Evolutionary conservation across 1,140 invertebrate species (phyloP), one percentile per base, ranked within the genome.

Genomic region (Lepeophtheirus salmonis): DNA sequence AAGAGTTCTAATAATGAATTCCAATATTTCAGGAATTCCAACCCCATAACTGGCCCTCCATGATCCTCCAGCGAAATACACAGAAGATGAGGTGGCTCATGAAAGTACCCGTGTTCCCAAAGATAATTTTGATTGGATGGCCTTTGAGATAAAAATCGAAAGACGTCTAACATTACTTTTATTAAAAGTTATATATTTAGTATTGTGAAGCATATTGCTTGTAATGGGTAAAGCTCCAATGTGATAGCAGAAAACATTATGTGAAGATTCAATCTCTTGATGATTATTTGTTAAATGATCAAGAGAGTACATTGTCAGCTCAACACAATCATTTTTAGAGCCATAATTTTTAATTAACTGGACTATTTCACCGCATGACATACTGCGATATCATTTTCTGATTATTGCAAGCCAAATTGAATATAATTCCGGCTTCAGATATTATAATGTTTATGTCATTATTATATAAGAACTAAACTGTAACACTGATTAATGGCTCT

Each of bases 321-420:
- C 92, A 13, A 90, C 96, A 65, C 97, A 97, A 73, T 97, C 94
- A 71, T 97, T 94, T 54, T 90, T 80, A 71, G 96, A 90, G 20
- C 89, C 88, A 52, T 90, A 91, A 69, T 84, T 88, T 55, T 90
- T 81, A 64, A 97, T 89, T 0, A 90, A 94, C 59, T 86, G 81
- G 2, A 97, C 89, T 3, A 98, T 75, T 1, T 90, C 90, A 67
- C 89, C 14, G 90, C 83, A 75, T 96, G 86, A 71, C 83, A 86
- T n/a, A 90, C 85, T 3, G 78, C 80, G 2, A 62, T 84, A 76
- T 98, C 97, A 72, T 97, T 98, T 22, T 80, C 70, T 95, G 89
- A 75, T 98, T 98, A 73, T 98, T 97, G 74, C 95, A 98, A 3
- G 95, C 97, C 68, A 99, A 76, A 75, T 99, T 99, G 21, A 91